Base-by-base conservation (phyloP, 1,140 invertebrate species). In the Lamellibrachia luymesi region DNA sequence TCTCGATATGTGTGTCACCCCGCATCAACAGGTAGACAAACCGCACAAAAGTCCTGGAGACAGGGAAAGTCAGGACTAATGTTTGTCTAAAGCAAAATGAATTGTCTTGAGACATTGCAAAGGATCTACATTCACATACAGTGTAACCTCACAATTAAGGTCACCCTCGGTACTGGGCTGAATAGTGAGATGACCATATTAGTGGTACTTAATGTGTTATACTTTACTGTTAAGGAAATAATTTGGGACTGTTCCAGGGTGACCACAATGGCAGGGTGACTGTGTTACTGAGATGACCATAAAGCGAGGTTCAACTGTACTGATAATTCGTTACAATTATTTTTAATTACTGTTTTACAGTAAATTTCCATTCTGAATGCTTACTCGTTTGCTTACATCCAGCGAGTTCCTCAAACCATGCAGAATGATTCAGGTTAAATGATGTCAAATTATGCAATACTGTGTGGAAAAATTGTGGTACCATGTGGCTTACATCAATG, bases 1-100 rank as follows among this genome's bases (percentile, higher is more conserved):
- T 50, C 92, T 92, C 38, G 5, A 50, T 8, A 0, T 56, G 50
- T 2, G 50, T 93, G 52, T 96, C 96, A 90, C 96, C 96, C 94
- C 95, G 95, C 96, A 96, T 96, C 96, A 96, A 96, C 94, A 96
- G 95, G 51, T 96, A 93, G 10, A 96, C 93, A 94, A 96, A 96
- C 92, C 95, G 95, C 92, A 95, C 92, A 51, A 96, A 94, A 10
- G 96, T 96, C 95, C 96, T 96, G 94, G 2, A 92, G 64, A 80
- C 64, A 80, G 64, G 13, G 64, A 10, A 80, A 22, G 64, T 80
- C 13, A 80, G 6, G 25, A 13, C 52, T 56, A 56, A 13, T 7
- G 52, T 22, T 4, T 80, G 64, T 80, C 64, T 80, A 22, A 80
- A 80, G 13, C 13, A 80, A 4, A 22, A 80, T 38, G 64, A 80